Evolutionary conservation across 2,888 invertebrate genomes (phyloP).

Genomic region (Acleris literana): DNA sequence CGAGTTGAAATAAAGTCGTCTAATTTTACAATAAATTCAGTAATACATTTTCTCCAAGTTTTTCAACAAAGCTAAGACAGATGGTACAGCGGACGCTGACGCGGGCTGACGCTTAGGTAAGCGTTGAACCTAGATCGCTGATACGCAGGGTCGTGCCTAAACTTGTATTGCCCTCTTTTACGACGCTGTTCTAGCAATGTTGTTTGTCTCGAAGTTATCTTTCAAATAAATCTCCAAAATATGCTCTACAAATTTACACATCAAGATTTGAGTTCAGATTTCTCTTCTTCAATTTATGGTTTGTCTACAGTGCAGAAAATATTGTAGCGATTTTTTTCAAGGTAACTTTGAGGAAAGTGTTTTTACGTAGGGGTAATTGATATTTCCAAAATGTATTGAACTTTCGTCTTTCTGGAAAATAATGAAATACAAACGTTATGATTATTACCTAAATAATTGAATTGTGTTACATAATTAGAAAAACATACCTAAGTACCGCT

Average conservation of each 20-base stretch:
- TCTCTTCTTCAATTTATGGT: conserved; percentile 1
- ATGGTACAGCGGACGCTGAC: conserved; percentile 4
- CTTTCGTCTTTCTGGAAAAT: too few species aligned
- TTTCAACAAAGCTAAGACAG: not conserved
- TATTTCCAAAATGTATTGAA: too few species aligned
- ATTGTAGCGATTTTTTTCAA: not conserved
- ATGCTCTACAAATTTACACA: conserved; percentile 29
- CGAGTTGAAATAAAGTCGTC: too few species aligned
- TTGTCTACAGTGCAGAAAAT: not conserved
- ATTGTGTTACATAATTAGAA: too few species aligned
- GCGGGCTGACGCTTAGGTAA: not conserved
- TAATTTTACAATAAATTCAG: not conserved
- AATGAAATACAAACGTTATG: too few species aligned
- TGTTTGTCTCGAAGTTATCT: conserved; percentile 26
- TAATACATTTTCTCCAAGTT: not conserved
- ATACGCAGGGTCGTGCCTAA: conserved; percentile 23
- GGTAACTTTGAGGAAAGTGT: too few species aligned
- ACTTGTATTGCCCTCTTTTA: conserved; percentile 18
- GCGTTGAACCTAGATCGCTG: conserved; percentile 30
- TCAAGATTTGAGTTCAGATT: conserved; percentile 17
- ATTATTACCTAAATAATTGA: too few species aligned
- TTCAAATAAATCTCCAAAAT: conserved; percentile 28
- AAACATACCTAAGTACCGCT: too few species aligned
- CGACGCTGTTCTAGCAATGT: conserved; percentile 10
- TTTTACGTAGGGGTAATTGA: too few species aligned